A percentile compares a stretch with the other conserved stretches of the same genome.
These are phyloP conservation scores for Alca torda DNA, from an alignment of 2,797 vertebrate genomes.

Conservation along the genomic window DNA sequence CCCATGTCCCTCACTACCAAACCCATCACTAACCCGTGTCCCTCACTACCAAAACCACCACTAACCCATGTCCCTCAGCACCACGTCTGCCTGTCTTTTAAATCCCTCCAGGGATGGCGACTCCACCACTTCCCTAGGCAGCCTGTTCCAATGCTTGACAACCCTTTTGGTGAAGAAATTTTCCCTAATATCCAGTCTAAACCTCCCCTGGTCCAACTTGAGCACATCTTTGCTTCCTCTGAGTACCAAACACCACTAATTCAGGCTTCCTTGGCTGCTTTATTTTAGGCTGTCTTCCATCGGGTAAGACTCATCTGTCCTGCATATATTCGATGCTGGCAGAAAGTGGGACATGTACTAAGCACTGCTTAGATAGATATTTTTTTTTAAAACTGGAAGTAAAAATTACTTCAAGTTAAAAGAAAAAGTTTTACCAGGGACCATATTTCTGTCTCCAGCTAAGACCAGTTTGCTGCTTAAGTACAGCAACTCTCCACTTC, in stretches of 20 bases:
- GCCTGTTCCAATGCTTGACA: not conserved
- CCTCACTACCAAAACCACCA: too few species aligned
- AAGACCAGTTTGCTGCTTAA: not conserved
- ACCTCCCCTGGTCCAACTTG: not conserved
- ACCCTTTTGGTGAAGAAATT: not conserved
- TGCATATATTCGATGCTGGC: not conserved
- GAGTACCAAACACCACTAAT: fast-evolving
- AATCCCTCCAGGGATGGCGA: not conserved
- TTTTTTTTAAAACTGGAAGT: not conserved
- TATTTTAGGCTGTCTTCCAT: not conserved
- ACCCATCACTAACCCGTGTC: too few species aligned
- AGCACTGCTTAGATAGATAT: not conserved
- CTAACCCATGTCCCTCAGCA: not conserved
- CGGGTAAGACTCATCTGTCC: not conserved
- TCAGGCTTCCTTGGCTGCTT: not conserved
- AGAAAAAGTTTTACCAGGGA: not conserved
- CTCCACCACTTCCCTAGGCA: not conserved
- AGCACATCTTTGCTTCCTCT: fast-evolving
- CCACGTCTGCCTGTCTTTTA: not conserved
- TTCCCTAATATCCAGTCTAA: not conserved
- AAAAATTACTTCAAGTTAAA: not conserved
- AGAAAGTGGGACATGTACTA: not conserved
- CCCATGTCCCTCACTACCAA: too few species aligned
- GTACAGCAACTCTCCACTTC: not conserved
- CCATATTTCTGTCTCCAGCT: not conserved